Evolutionary conservation across 1,140 invertebrate genomes (phyloP).

Genomic region (Coptotermes formosanus): DNA sequence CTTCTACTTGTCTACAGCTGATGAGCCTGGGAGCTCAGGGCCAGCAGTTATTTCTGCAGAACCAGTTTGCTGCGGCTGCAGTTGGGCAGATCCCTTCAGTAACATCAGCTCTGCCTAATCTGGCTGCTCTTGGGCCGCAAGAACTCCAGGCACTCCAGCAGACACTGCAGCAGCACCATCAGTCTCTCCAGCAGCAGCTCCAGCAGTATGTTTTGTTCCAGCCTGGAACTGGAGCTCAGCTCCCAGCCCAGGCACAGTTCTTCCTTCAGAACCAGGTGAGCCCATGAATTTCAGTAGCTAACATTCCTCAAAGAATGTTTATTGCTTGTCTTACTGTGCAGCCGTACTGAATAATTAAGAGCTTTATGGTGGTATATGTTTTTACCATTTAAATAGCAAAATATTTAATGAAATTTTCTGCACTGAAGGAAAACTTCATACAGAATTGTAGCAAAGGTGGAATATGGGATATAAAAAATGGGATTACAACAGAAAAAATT

Average conservation of each 20-base stretch:
- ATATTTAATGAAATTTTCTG: no score
- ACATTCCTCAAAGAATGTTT: neutral
- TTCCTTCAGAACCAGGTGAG: constrained; percentile 78
- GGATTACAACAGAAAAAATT: no score
- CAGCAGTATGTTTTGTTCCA: constrained; percentile 75
- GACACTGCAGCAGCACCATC: constrained; percentile 62
- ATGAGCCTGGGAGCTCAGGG: constrained; percentile 51
- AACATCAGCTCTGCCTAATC: constrained; percentile 48
- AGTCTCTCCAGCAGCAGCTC: constrained; percentile 61
- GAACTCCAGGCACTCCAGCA: constrained; percentile 65
- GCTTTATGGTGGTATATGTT: no score
- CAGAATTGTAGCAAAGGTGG: no score
- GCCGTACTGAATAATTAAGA: no score
- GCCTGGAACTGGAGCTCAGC: constrained; percentile 51
- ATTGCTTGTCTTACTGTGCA: no score
- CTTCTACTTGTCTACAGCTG: constrained; percentile 47
- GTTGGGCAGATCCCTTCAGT: constrained; percentile 36
- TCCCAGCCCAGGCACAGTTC: constrained; percentile 65
- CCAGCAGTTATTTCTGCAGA: constrained; percentile 50
- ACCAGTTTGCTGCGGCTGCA: constrained; percentile 48
- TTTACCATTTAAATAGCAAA: no score
- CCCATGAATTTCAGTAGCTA: neutral
- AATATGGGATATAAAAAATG: no score
- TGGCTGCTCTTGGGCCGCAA: constrained; percentile 54
- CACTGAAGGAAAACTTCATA: no score